phyloP scores from a whole-genome alignment of 2,113 vertebrate species.

The Puffinus mauretanicus region DNA sequence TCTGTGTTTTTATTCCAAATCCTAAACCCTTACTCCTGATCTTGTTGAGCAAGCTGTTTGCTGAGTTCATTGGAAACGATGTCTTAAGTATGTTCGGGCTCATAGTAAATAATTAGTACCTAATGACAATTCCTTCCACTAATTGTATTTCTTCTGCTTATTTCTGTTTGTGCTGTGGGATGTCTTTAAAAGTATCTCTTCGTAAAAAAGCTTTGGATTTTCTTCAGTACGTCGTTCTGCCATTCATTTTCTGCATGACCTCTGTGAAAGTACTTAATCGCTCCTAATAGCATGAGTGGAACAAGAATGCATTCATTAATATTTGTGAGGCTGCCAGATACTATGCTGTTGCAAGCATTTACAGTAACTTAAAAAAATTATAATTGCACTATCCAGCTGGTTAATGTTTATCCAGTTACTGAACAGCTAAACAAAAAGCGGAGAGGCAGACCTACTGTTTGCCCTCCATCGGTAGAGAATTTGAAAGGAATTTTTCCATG shows the following conservation, averaged over 20 bases:
- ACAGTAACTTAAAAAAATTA: slow-evolving; percentile 37
- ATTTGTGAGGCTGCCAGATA: slow-evolving; percentile 51
- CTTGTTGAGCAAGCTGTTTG: slow-evolving; percentile 35
- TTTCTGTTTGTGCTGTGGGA: slow-evolving; percentile 10
- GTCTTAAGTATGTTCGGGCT: background rate
- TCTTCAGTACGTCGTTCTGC: slow-evolving; percentile 19
- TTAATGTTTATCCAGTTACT: slow-evolving; percentile 58
- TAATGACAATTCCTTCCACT: background rate
- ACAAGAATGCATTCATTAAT: slow-evolving; percentile 66
- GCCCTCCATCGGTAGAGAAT: background rate
- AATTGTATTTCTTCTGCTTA: slow-evolving; percentile 1
- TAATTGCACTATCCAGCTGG: slow-evolving; percentile 59
- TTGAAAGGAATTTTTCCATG: slow-evolving; percentile 28
- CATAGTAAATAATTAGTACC: slow-evolving; percentile 17
- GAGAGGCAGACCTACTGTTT: background rate
- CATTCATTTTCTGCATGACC: slow-evolving; percentile 50
- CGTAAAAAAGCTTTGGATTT: slow-evolving; percentile 10
- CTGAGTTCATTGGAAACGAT: background rate
- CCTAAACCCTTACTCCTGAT: slow-evolving; percentile 27
- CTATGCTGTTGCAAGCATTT: slow-evolving; percentile 35
- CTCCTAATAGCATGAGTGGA: slow-evolving; percentile 39
- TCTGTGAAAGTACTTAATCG: slow-evolving; percentile 56
- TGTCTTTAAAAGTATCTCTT: slow-evolving; percentile 11
- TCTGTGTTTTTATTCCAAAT: slow-evolving; percentile 37
- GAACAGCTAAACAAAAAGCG: slow-evolving; percentile 52